These are phyloP conservation scores for Hycleus cichorii DNA, from an alignment of 1,140 invertebrate species.

Conservation along the genomic window DNA sequence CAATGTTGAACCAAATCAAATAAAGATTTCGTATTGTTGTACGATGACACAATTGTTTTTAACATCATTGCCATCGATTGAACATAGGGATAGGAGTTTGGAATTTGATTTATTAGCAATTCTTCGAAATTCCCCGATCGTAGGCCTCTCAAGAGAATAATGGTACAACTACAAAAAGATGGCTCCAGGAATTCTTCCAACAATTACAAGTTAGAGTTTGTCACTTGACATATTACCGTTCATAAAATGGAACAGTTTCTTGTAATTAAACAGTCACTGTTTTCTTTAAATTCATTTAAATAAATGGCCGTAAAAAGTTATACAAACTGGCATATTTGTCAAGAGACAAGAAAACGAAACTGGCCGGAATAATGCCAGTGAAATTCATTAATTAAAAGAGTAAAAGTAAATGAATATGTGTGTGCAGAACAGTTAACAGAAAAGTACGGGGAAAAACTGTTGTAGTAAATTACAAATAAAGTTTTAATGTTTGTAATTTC, in stretches of 20 bases:
- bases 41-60: too few species aligned
- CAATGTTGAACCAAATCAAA: too few species aligned
- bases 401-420: background rate
- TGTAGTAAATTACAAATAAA: conserved; percentile 38
- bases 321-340: conserved; percentile 12
- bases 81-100: too few species aligned
- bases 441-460: conserved; percentile 29
- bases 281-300: conserved; percentile 13
- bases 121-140: too few species aligned
- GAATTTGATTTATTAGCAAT: too few species aligned
- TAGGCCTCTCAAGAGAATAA: too few species aligned
- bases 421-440: conserved; percentile 13
- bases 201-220: too few species aligned
- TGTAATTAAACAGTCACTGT: conserved; percentile 15
- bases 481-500: conserved; percentile 35
- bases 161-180: too few species aligned
- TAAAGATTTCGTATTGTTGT: too few species aligned
- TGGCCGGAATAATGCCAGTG: conserved; percentile 3
- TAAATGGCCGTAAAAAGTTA: conserved; percentile 11
- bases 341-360: conserved; percentile 14
- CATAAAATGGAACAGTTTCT: conserved; percentile 9
- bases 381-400: conserved; percentile 34
- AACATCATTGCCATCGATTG: too few species aligned
- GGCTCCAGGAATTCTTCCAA: too few species aligned
- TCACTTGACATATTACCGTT: conserved; percentile 7